Evolutionary conservation across 1,140 invertebrate genomes (phyloP).

Genomic region (Plectus sambesii): DNA sequence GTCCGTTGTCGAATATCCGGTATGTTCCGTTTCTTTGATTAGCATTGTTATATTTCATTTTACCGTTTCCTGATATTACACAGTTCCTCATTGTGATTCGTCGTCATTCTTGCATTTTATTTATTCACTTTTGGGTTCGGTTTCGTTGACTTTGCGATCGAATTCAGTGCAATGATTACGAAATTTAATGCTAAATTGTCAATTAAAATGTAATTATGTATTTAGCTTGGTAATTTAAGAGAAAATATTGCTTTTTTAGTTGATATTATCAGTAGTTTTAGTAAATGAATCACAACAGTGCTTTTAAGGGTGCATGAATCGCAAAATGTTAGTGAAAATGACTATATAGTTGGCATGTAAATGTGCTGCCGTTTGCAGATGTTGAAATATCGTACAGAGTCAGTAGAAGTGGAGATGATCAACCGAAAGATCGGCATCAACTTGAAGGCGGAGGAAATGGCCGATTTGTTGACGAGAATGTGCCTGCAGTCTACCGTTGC

Average conservation of each 20-base stretch:
- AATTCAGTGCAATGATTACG: too few species aligned
- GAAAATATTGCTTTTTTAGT: too few species aligned
- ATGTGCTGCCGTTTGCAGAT: conserved; percentile 56
- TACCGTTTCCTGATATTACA: too few species aligned
- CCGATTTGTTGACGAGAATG: conserved; percentile 72
- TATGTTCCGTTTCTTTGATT: conserved; percentile 29
- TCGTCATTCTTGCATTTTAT: background rate
- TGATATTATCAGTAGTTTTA: too few species aligned
- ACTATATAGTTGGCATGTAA: conserved; percentile 27
- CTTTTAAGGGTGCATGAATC: too few species aligned
- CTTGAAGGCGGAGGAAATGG: conserved; percentile 61
- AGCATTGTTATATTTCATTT: too few species aligned
- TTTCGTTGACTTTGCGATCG: too few species aligned
- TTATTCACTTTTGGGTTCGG: background rate
- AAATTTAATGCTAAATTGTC: too few species aligned
- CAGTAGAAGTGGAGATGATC: conserved; percentile 59
- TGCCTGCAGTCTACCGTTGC: conserved; percentile 58
- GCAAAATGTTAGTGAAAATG: conserved; percentile 26
- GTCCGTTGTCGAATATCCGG: conserved; percentile 53
- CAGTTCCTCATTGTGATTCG: too few species aligned
- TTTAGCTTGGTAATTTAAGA: too few species aligned
- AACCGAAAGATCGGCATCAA: conserved; percentile 76
- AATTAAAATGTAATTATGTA: too few species aligned
- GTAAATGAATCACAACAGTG: too few species aligned
- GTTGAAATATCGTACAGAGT: conserved; percentile 64